Percentiles rank a stretch among this genome's conserved stretches.
phyloP scores from a whole-genome alignment of 2,888 invertebrate species.

The Ochlodes sylvanus region DNA sequence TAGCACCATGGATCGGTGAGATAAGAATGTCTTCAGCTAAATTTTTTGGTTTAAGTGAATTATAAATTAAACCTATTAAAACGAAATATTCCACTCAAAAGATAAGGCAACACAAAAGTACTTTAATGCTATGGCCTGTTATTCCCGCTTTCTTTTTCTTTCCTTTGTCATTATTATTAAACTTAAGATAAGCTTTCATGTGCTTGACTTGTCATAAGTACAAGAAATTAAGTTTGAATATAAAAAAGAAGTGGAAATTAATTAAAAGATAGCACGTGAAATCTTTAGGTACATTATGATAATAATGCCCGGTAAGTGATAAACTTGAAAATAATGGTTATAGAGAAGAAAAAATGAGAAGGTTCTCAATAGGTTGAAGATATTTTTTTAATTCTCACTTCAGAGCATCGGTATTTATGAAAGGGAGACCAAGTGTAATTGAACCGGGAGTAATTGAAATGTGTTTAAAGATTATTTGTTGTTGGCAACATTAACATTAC shows the following conservation, averaged over 20 bases:
- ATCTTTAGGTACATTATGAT: neutral
- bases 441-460: too few relatives aligned
- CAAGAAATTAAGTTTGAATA: conserved; percentile 10
- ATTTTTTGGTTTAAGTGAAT: too few relatives aligned
- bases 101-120: conserved; percentile 4
- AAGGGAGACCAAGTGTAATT: too few relatives aligned
- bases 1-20: too few relatives aligned
- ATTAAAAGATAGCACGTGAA: conserved; percentile 20
- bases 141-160: neutral
- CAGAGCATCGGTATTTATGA: too few relatives aligned
- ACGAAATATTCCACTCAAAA: neutral
- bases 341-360: too few relatives aligned
- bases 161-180: conserved; percentile 5
- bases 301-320: neutral
- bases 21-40: too few relatives aligned
- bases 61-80: too few relatives aligned
- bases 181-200: conserved; percentile 10
- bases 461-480: too few relatives aligned
- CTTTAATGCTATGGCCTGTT: neutral
- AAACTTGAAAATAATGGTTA: neutral
- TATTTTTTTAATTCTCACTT: too few relatives aligned
- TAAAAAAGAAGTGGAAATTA: conserved; percentile 7
- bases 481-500: too few relatives aligned
- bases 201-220: conserved; percentile 11
- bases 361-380: too few relatives aligned